Evolutionary conservation across 2,888 invertebrate genomes (phyloP), one percentile per base, ranked within the genome.

Genomic region (Chouioia cunea): DNA sequence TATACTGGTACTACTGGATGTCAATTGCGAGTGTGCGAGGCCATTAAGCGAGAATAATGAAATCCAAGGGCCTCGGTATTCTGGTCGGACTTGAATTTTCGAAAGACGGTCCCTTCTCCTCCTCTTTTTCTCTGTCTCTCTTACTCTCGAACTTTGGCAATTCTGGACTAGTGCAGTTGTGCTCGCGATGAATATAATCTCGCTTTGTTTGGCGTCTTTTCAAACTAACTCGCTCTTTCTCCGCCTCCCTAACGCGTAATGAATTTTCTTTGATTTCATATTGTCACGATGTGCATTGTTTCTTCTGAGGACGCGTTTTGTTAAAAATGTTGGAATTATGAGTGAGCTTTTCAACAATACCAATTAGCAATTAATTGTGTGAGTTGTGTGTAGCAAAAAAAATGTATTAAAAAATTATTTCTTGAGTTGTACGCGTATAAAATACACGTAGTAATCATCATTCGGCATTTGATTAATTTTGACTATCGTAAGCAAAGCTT

Each of bases 171-270:
- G 48, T 67, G 60, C 67, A 67, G 54, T 43, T 43, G 47, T 27
- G 47, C 46, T 22, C 36, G 6, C 47, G 67, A 54, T 67, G 67
- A 62, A 67, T 67, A 67, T 62, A 67, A 67, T 67, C 36, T 67
- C 67, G 43, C 60, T 54, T 67, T 54, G 60, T 67, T 67, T 67
- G 67, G 44, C n/a, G 48, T 43, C 48, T 57, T 66, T 58, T 65
- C 65, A 58, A 65, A 48, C 57, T 50, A n/a, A n/a, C n/a, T 52
- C 27, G 15, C 14, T 23, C 36, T 22, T 64, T 54, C 46, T 54
- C 6, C n/a, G 15, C 54, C n/a, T 14, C 18, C 44, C 23, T 22
- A 20, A 53, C 53, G 53, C 36, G 12, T 53, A 63, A 63, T 63
- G 44, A 63, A 63, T 63, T 59, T 58, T 59, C 67, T 54, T 22